Percentiles rank a stretch among this genome's conserved stretches.
Evolutionary conservation across 2,113 vertebrate genomes (phyloP).

Genomic region (Oostethus manadensis): DNA sequence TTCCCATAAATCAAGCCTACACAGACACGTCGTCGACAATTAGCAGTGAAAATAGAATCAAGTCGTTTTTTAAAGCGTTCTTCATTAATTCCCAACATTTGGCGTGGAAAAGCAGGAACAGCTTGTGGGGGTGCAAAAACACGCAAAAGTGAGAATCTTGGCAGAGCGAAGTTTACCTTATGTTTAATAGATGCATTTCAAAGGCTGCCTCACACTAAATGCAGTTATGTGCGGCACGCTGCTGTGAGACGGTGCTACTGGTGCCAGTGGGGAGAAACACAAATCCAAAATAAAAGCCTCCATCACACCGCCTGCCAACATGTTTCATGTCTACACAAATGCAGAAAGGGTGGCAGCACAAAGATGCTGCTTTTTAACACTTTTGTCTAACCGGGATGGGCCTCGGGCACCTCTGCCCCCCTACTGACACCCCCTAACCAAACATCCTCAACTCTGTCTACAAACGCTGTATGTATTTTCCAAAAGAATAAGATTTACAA

Average conservation of each 20-base stretch:
- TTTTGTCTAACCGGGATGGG: neutral
- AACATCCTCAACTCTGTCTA: neutral
- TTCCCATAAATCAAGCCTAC: neutral
- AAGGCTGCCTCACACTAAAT: neutral
- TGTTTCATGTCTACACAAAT: too few relatives aligned
- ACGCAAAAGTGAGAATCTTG: neutral
- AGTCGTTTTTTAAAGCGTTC: constrained; percentile 1
- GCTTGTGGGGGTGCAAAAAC: constrained; percentile 3
- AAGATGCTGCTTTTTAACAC: neutral
- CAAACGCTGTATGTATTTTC: neutral
- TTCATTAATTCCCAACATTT: constrained; percentile 7
- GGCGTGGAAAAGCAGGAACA: constrained; percentile 9
- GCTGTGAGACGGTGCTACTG: neutral
- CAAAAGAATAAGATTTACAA: neutral
- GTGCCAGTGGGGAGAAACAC: neutral
- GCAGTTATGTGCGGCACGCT: neutral
- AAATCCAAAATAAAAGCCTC: neutral
- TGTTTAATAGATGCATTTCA: constrained; percentile 1
- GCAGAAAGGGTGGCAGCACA: too few relatives aligned
- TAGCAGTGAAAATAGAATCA: constrained; percentile 2
- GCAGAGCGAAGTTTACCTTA: neutral
- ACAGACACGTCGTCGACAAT: neutral
- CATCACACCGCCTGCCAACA: too few relatives aligned
- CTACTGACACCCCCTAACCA: neutral
- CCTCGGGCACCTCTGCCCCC: neutral